Base-by-base conservation (phyloP, 2,113 vertebrate species). In the Tiliqua scincoides region DNA sequence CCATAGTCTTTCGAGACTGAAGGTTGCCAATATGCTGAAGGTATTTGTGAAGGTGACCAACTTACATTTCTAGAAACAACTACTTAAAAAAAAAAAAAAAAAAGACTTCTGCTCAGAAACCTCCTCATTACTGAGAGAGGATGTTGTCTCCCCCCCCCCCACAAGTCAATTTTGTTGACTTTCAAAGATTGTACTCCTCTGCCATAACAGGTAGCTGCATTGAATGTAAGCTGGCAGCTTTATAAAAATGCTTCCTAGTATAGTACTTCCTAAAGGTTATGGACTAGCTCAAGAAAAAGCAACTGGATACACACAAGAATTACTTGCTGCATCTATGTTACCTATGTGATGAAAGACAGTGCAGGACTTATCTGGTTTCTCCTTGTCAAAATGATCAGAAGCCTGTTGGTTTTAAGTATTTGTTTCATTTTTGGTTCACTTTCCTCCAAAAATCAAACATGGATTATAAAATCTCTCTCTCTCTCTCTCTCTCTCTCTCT, bases 1-100 rank as follows among this genome's bases (percentile, higher is more conserved):
- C n/a, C n/a, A n/a, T n/a, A n/a, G n/a, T n/a, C n/a, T n/a, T n/a
- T n/a, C n/a, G n/a, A n/a, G n/a, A n/a, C n/a, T n/a, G n/a, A n/a
- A n/a, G n/a, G n/a, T n/a, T n/a, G n/a, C n/a, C 70, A 68, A 0
- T 35, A 57, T 21, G 3, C 18, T 89, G 77, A 89, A 89, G 86
- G 40, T 77, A 73, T 14, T 71, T 10, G 18, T 87, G 70, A 86
- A 82, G 0, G 12, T 73, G 37, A 67, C 2, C 0, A 0, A 14
- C 1, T 84, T 30, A 85, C 85, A 87, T 87, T 63, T 87, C 1
- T 48, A 87, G 40, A 90, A 78, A 1, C 27, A 4, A 1, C 30
- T 87, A 27, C 17, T 77, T 30, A n/a, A 57, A 57, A 17, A 32
- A n/a, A 57, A 57, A 17, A 57, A 57, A 57, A 48, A 48, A 40